Percentiles rank a stretch among this genome's conserved stretches.
phyloP scores from a whole-genome alignment of 2,888 invertebrate genomes.

The Hypercompe scribonia region DNA sequence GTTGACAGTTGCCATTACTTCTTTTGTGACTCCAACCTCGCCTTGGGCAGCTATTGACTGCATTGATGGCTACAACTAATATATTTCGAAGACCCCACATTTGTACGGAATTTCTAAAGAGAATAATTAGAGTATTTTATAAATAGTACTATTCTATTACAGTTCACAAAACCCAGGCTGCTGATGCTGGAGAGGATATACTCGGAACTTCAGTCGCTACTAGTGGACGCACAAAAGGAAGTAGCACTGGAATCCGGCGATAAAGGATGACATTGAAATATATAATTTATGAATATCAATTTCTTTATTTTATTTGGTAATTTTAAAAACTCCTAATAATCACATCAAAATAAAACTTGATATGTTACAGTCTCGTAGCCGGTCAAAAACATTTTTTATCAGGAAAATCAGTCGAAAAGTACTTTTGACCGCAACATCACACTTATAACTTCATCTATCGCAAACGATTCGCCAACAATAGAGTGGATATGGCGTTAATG shows the following conservation, averaged over 20 bases:
- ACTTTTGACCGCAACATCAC: no score
- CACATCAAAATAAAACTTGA: no score
- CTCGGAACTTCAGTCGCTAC: conserved; percentile 69
- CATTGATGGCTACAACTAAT: background rate
- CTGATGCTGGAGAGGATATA: conserved; percentile 77
- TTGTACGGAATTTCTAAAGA: background rate
- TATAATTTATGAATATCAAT: background rate
- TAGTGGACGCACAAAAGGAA: conserved; percentile 58
- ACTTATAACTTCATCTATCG: no score
- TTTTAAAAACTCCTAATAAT: background rate
- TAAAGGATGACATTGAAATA: conserved; percentile 36
- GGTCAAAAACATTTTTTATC: no score
- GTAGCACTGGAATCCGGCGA: conserved; percentile 60
- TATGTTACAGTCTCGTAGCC: no score
- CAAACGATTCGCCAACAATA: no score
- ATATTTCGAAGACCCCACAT: no score
- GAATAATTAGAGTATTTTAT: background rate
- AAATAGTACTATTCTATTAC: conserved; percentile 48
- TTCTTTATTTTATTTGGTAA: background rate
- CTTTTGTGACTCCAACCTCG: background rate
- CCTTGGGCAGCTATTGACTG: background rate
- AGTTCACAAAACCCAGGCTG: conserved; percentile 80
- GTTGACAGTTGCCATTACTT: background rate
- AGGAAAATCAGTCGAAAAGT: no score
- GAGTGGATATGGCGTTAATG: no score